phyloP scores from a whole-genome alignment of 2,113 vertebrate genomes.

The Notarius quadriscutis region DNA sequence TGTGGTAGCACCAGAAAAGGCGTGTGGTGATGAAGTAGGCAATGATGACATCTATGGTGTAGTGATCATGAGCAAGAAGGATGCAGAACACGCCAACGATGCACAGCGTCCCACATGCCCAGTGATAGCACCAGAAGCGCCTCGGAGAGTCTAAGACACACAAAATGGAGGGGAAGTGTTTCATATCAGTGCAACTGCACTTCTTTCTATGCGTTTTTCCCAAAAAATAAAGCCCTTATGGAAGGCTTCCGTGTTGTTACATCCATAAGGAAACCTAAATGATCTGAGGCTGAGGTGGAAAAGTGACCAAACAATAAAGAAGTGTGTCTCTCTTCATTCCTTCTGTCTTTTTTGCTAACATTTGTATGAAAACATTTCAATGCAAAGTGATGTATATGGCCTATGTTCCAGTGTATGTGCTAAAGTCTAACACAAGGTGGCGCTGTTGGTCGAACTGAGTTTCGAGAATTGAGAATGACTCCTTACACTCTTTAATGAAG shows the following conservation, averaged over 20 bases:
- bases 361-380: not conserved
- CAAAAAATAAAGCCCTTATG: not conserved
- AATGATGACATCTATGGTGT: slow-evolving; percentile 88
- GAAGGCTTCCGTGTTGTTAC: not conserved
- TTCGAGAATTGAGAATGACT: not conserved
- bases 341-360: not conserved
- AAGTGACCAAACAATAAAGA: not conserved
- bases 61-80: slow-evolving; percentile 89
- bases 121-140: slow-evolving; percentile 86
- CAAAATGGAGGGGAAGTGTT: not conserved
- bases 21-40: slow-evolving; percentile 89
- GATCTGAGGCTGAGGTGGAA: not conserved
- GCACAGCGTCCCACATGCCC: slow-evolving; percentile 82
- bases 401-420: not conserved
- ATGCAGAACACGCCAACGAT: slow-evolving; percentile 84
- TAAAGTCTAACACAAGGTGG: slow-evolving; percentile 39
- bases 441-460: not conserved
- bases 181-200: not conserved
- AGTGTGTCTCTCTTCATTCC: not conserved
- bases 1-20: slow-evolving; percentile 93
- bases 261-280: not conserved
- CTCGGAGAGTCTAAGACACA: slow-evolving; percentile 79
- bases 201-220: not conserved
- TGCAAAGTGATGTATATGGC: not conserved
- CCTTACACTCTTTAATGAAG: slow-evolving; percentile 91